Evolutionary conservation across 2,888 invertebrate genomes (phyloP).

Genomic region (Caenorhabditis sp.): DNA sequence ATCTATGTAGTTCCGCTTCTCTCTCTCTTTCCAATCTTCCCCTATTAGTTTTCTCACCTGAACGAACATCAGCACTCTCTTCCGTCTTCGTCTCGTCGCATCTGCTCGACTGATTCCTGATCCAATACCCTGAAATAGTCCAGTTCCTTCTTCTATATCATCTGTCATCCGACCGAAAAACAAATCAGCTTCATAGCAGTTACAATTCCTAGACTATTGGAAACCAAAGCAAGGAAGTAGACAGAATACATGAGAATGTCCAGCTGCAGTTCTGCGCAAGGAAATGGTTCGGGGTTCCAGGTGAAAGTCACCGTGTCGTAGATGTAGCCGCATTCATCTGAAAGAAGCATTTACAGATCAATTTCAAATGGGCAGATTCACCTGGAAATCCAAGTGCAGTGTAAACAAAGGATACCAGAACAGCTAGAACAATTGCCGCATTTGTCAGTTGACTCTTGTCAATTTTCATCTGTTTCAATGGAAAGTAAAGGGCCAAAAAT

Average conservation of each 20-base stretch:
- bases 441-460: conserved; percentile 23
- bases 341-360: not conserved
- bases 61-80: conserved; percentile 36
- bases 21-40: too few relatives aligned
- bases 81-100: conserved; percentile 14
- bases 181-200: conserved; percentile 35
- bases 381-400: conserved; percentile 30
- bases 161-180: conserved; percentile 14
- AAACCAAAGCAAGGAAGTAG: conserved; percentile 11
- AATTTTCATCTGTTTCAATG: conserved; percentile 23
- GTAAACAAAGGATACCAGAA: conserved; percentile 9
- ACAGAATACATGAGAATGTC: conserved; percentile 24
- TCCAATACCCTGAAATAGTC: conserved; percentile 12
- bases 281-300: conserved; percentile 33
- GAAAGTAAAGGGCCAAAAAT: conserved; percentile 36
- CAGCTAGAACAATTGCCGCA: conserved; percentile 7
- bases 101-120: conserved; percentile 25
- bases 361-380: not conserved
- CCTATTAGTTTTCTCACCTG: too few relatives aligned
- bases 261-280: conserved; percentile 29
- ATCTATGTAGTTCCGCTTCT: too few relatives aligned
- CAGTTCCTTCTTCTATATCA: not conserved
- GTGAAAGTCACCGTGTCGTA: conserved; percentile 24
- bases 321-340: conserved; percentile 43
- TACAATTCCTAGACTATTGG: conserved; percentile 35